These are phyloP conservation scores for Chaenodraco wilsoni DNA, from an alignment of 2,797 vertebrate species.

Conservation along the genomic window DNA sequence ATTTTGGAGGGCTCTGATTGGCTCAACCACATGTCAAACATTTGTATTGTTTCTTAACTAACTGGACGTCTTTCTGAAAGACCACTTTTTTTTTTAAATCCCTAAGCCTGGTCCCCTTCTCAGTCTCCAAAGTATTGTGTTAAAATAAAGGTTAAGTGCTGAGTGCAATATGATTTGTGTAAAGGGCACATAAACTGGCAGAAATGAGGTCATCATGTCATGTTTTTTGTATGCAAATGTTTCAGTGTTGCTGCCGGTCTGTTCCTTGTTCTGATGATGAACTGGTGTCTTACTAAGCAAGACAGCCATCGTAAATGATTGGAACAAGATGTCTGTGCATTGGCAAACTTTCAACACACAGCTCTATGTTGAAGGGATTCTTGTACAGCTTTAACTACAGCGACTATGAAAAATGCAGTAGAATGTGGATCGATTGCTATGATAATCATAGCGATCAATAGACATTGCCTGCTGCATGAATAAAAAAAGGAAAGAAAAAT, in stretches of 20 bases:
- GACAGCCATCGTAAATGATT: constrained; percentile 36
- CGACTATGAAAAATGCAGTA: constrained; percentile 63
- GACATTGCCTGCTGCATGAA: constrained; percentile 59
- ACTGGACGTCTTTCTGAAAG: constrained; percentile 26
- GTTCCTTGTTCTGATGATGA: constrained; percentile 37
- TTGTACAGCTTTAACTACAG: constrained; percentile 56
- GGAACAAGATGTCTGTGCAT: constrained; percentile 34
- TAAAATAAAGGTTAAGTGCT: constrained; percentile 31
- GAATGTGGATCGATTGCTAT: constrained; percentile 60
- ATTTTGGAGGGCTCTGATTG: constrained; percentile 49
- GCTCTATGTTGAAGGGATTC: constrained; percentile 54
- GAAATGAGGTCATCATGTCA: constrained; percentile 48
- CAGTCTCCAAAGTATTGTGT: constrained; percentile 22
- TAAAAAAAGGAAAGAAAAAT: constrained; percentile 39
- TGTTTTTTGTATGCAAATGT: constrained; percentile 41
- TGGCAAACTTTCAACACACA: constrained; percentile 44
- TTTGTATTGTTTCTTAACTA: constrained; percentile 31
- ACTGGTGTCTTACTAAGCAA: constrained; percentile 37
- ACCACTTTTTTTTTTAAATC: constrained; percentile 34
- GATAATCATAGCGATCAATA: constrained; percentile 77
- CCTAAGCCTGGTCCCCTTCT: constrained; percentile 4
- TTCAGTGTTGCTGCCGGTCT: constrained; percentile 18
- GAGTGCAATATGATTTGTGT: constrained; percentile 54
- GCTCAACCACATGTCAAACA: constrained; percentile 27
- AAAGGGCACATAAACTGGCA: constrained; percentile 50